Percentiles rank a stretch among this genome's conserved stretches.
These are phyloP conservation scores for Disparrhopalites patrizii DNA, from an alignment of 2,888 invertebrate genomes.

Conservation along the genomic window DNA sequence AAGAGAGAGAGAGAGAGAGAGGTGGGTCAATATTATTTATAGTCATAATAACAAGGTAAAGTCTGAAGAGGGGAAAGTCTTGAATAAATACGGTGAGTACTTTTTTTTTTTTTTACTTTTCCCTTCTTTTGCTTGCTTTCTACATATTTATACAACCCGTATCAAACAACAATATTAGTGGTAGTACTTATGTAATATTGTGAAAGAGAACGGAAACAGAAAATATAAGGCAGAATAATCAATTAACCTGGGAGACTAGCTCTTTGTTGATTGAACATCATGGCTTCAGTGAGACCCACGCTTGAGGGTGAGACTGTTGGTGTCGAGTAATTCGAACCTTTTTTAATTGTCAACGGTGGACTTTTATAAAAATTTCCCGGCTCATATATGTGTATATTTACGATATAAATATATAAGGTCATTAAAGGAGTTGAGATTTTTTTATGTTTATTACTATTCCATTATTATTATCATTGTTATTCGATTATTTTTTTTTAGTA, in stretches of 20 bases:
- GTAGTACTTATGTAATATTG: too few species aligned
- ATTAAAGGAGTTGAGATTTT: too few species aligned
- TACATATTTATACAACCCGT: neutral
- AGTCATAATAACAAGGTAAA: too few species aligned
- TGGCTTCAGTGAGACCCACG: conserved; percentile 24
- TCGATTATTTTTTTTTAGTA: neutral
- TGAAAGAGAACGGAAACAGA: neutral
- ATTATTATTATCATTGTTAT: neutral
- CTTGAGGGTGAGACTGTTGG: conserved; percentile 25
- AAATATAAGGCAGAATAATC: neutral
- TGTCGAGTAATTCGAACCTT: conserved; percentile 30
- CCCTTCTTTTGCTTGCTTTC: neutral
- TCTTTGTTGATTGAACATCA: conserved; percentile 31
- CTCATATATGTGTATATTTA: too few species aligned
- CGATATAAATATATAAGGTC: too few species aligned
- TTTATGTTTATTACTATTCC: too few species aligned
- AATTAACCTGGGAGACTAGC: conserved; percentile 29
- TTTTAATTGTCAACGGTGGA: conserved; percentile 2
- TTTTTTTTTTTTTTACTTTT: too few species aligned
- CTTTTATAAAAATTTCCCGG: neutral
- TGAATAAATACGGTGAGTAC: too few species aligned
- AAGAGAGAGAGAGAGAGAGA: too few species aligned
- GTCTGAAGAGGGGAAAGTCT: too few species aligned
- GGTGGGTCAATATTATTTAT: too few species aligned
- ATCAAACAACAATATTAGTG: too few species aligned